A percentile compares a stretch with the other conserved stretches of the same genome.
Conservation (phyloP, 2,797 vertebrate genomes). For the Trichosurus vulpecula region DNA sequence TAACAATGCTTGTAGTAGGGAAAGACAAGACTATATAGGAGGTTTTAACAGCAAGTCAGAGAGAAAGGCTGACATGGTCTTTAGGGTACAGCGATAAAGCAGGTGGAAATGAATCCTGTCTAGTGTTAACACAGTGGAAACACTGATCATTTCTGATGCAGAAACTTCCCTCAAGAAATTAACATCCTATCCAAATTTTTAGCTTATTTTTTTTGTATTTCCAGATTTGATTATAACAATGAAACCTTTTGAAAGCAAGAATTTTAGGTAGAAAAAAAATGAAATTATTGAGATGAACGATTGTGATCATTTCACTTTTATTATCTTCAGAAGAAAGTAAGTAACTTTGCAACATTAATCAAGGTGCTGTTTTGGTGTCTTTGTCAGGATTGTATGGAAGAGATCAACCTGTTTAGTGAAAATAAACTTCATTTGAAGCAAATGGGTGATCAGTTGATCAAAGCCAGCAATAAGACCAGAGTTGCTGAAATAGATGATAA, state of each 20-base stretch:
- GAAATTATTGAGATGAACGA: not conserved
- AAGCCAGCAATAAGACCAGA: constrained; percentile 90
- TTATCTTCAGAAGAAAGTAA: not conserved
- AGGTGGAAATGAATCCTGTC: not conserved
- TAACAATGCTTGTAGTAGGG: not conserved
- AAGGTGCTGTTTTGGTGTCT: constrained; percentile 63
- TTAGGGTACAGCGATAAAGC: not conserved
- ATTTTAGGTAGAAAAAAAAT: not conserved
- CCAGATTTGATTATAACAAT: not conserved
- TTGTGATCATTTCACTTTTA: not conserved
- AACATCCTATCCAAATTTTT: not conserved
- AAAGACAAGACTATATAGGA: not conserved
- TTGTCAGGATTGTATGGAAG: constrained; percentile 95
- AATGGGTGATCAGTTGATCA: constrained; percentile 93
- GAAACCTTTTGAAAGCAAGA: not conserved
- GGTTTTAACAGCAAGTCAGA: not conserved
- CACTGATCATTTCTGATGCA: not conserved
- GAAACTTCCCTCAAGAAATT: not conserved
- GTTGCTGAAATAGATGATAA: constrained; percentile 92
- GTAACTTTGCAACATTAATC: not conserved
- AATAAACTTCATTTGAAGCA: constrained; percentile 93
- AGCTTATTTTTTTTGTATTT: not conserved
- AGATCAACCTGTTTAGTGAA: constrained; percentile 95
- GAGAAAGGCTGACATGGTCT: not conserved
- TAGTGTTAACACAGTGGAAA: not conserved